Conservation (phyloP, 2,797 vertebrate genomes). For the Echiichthys vipera region DNA sequence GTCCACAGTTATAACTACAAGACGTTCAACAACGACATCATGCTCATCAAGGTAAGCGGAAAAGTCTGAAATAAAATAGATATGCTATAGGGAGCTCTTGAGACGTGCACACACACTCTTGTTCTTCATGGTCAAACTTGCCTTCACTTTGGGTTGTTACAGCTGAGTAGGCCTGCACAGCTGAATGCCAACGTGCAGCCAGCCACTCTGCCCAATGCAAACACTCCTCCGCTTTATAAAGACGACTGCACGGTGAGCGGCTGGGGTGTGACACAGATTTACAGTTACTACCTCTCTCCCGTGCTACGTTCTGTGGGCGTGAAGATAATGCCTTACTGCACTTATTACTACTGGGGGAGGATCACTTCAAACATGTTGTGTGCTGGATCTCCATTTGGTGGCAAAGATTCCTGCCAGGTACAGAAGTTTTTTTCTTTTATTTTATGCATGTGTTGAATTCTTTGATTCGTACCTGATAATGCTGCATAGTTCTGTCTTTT, state of each 20-base stretch:
- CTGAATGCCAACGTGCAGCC: conserved; percentile 77
- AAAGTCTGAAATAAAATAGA: not conserved
- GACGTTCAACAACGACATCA: conserved; percentile 82
- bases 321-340: conserved; percentile 58
- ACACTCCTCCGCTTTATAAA: fast-evolving
- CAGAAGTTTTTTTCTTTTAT: not conserved
- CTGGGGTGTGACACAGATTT: conserved; percentile 83
- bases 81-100: not conserved
- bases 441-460: not conserved
- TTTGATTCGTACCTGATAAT: not conserved
- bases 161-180: conserved; percentile 76
- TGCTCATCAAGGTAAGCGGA: conserved; percentile 82
- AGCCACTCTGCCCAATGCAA: conserved; percentile 45
- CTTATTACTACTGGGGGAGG: conserved; percentile 71
- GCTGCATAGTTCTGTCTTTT: not conserved
- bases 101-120: not conserved
- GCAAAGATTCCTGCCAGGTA: conserved; percentile 88
- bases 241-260: conserved; percentile 83
- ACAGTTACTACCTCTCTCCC: conserved; percentile 75
- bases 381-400: conserved; percentile 78
- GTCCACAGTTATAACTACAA: conserved; percentile 62
- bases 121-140: not conserved
- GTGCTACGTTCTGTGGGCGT: conserved; percentile 83
- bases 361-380: conserved; percentile 84
- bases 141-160: conserved; percentile 28